Conservation (phyloP, 2,888 invertebrate species). For the Gymnoscelis rufifasciata region DNA sequence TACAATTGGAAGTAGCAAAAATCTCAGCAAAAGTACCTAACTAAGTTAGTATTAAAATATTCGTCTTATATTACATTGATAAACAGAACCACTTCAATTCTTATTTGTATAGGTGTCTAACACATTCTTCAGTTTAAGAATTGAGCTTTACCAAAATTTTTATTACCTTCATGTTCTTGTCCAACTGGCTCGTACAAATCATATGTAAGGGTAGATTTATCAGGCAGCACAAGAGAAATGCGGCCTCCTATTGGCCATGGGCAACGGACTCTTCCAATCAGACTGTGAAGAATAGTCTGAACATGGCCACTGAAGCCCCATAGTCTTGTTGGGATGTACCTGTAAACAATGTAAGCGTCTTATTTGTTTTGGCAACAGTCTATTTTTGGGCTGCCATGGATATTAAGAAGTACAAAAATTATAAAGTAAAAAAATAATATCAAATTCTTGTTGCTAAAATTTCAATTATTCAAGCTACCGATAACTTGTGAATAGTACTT, state of each 20-base stretch:
- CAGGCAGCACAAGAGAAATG: slow-evolving; percentile 85
- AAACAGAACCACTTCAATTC: too few relatives aligned
- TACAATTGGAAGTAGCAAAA: too few relatives aligned
- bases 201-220: slow-evolving; percentile 94
- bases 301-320: slow-evolving; percentile 98
- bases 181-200: slow-evolving; percentile 92
- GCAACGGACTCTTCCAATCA: slow-evolving; percentile 91
- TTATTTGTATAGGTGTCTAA: too few relatives aligned
- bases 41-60: too few relatives aligned
- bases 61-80: too few relatives aligned
- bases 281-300: slow-evolving; percentile 94
- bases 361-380: slow-evolving; percentile 13
- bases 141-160: too few relatives aligned
- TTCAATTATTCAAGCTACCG: slow-evolving; percentile 5
- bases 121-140: too few relatives aligned
- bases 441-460: too few relatives aligned
- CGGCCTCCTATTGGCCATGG: slow-evolving; percentile 93
- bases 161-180: slow-evolving; percentile 84
- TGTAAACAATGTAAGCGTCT: slow-evolving; percentile 58
- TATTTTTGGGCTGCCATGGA: too few relatives aligned
- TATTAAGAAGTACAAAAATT: too few relatives aligned
- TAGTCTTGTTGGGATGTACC: slow-evolving; percentile 91
- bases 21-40: too few relatives aligned
- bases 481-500: slow-evolving; percentile 19
- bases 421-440: too few relatives aligned